Evolutionary conservation across 2,797 vertebrate species (phyloP).

Genomic region (Buphagus erythrorhynchus): DNA sequence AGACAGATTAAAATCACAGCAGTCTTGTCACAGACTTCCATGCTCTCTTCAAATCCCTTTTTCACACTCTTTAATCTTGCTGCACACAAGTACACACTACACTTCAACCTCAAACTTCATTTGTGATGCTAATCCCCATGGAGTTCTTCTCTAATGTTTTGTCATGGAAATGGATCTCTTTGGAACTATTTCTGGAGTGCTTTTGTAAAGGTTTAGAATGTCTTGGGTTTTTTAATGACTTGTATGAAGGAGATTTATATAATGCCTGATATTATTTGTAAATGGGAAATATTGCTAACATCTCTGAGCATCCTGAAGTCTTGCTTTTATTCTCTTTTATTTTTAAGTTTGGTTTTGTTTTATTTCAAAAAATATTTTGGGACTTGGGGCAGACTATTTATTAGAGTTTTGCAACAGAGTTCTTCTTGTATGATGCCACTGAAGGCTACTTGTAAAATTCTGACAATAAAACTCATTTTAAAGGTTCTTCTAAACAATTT

Average conservation of each 20-base stretch:
- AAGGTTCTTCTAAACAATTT: slow-evolving; percentile 80
- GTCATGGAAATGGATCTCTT: slow-evolving; percentile 70
- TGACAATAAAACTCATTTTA: slow-evolving; percentile 87
- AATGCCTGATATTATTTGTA: slow-evolving; percentile 82
- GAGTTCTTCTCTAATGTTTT: slow-evolving; percentile 64
- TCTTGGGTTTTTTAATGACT: slow-evolving; percentile 73
- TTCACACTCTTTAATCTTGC: slow-evolving; percentile 43
- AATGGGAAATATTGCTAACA: slow-evolving; percentile 79
- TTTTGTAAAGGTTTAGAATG: slow-evolving; percentile 78
- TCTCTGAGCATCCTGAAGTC: slow-evolving; percentile 78
- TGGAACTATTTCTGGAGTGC: slow-evolving; percentile 78
- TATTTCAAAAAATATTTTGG: slow-evolving; percentile 77
- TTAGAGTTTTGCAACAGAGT: slow-evolving; percentile 87
- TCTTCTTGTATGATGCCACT: slow-evolving; percentile 85
- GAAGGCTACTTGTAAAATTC: slow-evolving; percentile 85
- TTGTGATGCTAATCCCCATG: slow-evolving; percentile 70
- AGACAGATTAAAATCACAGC: slow-evolving; percentile 17
- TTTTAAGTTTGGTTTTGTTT: slow-evolving; percentile 72
- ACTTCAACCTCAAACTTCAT: slow-evolving; percentile 65
- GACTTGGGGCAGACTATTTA: slow-evolving; percentile 85
- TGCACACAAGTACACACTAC: slow-evolving; percentile 32
- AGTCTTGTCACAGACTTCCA: slow-evolving; percentile 35
- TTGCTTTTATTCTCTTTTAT: slow-evolving; percentile 76
- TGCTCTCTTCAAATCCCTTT: slow-evolving; percentile 19
- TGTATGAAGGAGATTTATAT: slow-evolving; percentile 84